Conservation (phyloP, 2,888 invertebrate species). For the Physocephala rufipes region DNA sequence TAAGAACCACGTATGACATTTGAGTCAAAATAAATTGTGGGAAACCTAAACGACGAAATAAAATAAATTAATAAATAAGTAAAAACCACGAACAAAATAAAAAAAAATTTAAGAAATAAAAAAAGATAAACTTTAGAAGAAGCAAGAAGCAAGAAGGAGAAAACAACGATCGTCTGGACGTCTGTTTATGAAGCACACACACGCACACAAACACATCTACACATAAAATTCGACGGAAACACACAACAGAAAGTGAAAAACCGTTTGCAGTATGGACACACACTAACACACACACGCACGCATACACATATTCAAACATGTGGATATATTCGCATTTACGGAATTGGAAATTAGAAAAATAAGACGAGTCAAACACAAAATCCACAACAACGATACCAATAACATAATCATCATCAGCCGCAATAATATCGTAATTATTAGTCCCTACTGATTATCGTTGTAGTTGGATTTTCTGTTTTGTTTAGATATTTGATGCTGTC, state of each 20-base stretch:
- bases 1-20: too few species aligned
- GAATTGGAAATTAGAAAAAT: too few species aligned
- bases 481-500: too few species aligned
- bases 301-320: background rate
- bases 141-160: background rate
- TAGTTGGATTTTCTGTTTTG: background rate
- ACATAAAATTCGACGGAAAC: background rate
- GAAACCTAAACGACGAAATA: too few species aligned
- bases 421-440: background rate
- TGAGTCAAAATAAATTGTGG: too few species aligned
- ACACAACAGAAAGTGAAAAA: background rate
- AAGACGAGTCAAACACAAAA: too few species aligned
- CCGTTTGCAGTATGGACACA: background rate
- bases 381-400: background rate
- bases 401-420: too few species aligned
- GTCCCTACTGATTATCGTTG: constrained; percentile 8
- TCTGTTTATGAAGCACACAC: background rate
- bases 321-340: background rate
- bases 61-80: background rate
- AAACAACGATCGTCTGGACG: background rate
- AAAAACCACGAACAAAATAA: too few species aligned
- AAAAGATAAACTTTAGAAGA: constrained; percentile 16
- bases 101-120: background rate
- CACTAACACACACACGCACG: background rate
- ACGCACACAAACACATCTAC: background rate